Evolutionary conservation across 2,888 invertebrate species (phyloP).

Genomic region (Cerastis leucographa): DNA sequence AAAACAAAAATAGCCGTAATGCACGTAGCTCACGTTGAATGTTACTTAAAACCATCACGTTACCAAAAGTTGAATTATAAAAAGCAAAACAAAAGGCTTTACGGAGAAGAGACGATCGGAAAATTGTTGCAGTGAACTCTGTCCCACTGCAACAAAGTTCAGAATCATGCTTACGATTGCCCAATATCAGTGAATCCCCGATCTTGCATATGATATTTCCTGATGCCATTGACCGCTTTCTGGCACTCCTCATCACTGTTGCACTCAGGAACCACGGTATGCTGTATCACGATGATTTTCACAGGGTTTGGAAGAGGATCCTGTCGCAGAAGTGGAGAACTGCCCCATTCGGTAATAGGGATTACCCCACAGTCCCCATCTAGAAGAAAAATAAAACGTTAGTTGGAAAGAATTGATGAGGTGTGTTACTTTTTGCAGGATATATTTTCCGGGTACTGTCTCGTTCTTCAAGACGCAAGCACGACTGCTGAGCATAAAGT

Average conservation of each 20-base stretch:
- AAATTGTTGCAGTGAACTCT: background rate
- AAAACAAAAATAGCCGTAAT: background rate
- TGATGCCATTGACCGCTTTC: constrained; percentile 81
- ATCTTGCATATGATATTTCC: constrained; percentile 87
- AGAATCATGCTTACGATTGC: constrained; percentile 87
- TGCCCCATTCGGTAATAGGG: constrained; percentile 76
- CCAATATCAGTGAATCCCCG: constrained; percentile 90
- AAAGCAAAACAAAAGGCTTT: background rate
- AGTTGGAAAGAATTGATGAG: background rate
- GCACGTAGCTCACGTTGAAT: background rate
- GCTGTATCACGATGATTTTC: constrained; percentile 89
- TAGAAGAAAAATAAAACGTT: constrained; percentile 42
- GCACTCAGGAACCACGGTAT: constrained; percentile 89
- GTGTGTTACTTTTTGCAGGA: background rate
- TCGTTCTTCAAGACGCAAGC: too few relatives aligned
- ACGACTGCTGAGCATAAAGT: too few relatives aligned
- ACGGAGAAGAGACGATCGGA: background rate
- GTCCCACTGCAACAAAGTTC: background rate
- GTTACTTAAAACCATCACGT: background rate
- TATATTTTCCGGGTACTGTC: background rate
- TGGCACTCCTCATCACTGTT: constrained; percentile 82
- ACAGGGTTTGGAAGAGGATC: constrained; percentile 81
- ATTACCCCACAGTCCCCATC: constrained; percentile 72
- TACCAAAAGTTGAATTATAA: background rate
- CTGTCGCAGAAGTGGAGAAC: constrained; percentile 64